Conservation (phyloP, 2,797 vertebrate genomes). For the Alectoris magna region DNA sequence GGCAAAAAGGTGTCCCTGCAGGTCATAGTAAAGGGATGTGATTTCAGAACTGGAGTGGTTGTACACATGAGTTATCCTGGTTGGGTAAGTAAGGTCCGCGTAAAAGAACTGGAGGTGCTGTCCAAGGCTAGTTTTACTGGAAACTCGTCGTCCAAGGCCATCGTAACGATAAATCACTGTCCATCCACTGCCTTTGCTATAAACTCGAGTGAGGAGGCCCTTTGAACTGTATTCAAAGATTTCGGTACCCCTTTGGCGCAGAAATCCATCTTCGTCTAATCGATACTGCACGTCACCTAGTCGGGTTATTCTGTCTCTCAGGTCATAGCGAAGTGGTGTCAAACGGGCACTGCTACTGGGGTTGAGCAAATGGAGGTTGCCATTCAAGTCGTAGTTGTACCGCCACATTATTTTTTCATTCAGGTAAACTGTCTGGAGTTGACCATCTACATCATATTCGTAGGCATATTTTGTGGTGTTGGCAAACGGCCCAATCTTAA, state of each 20-base stretch:
- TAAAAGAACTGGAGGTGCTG: slow-evolving; percentile 98
- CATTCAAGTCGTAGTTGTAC: slow-evolving; percentile 97
- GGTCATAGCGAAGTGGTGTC: slow-evolving; percentile 93
- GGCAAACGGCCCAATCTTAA: slow-evolving; percentile 97
- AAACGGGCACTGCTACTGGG: slow-evolving; percentile 91
- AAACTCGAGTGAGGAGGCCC: slow-evolving; percentile 92
- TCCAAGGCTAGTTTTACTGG: slow-evolving; percentile 92
- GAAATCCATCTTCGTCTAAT: slow-evolving; percentile 95
- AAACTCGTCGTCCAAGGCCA: slow-evolving; percentile 93
- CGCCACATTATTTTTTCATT: slow-evolving; percentile 98
- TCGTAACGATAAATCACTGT: slow-evolving; percentile 95
- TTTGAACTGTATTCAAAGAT: slow-evolving; percentile 99
- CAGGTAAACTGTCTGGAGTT: slow-evolving; percentile 94
- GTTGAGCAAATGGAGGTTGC: slow-evolving; percentile 95
- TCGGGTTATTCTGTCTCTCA: slow-evolving; percentile 95
- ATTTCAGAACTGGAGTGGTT: slow-evolving; percentile 99
- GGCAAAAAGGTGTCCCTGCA: slow-evolving; percentile 97
- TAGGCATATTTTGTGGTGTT: slow-evolving; percentile 97
- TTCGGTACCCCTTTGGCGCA: slow-evolving; percentile 93
- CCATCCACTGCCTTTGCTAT: slow-evolving; percentile 97
- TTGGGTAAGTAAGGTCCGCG: slow-evolving; percentile 93
- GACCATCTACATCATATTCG: slow-evolving; percentile 96
- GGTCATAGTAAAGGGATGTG: slow-evolving; percentile 97
- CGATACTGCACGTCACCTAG: slow-evolving; percentile 96
- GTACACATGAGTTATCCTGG: slow-evolving; percentile 96